Evolutionary conservation across 2,888 invertebrate genomes (phyloP).

Genomic region (Bimastos eiseni): DNA sequence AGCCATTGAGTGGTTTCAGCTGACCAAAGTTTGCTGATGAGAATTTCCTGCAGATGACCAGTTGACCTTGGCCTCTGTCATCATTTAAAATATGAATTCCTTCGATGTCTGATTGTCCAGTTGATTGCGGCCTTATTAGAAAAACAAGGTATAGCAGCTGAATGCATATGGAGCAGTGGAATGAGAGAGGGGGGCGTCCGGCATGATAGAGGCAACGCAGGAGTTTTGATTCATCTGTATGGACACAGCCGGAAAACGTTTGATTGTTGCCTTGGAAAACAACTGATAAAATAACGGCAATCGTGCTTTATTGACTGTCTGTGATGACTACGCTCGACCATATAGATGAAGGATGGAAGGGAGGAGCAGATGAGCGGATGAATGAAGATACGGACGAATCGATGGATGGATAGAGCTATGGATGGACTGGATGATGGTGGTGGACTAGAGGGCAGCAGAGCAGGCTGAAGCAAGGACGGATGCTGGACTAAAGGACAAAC

Average conservation of each 20-base stretch:
- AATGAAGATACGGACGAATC: neutral
- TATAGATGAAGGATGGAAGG: neutral
- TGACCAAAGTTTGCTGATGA: neutral
- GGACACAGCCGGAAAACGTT: conserved; percentile 1
- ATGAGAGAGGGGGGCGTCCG: neutral
- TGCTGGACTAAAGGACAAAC: neutral
- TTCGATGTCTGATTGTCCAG: neutral
- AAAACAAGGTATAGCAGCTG: neutral
- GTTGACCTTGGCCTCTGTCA: neutral
- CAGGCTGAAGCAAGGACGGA: neutral
- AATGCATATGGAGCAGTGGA: too few relatives aligned
- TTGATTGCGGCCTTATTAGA: neutral
- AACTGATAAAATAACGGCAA: neutral
- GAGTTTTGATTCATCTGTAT: neutral
- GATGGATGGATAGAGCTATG: neutral
- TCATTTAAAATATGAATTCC: neutral
- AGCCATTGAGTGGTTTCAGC: neutral
- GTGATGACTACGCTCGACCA: neutral
- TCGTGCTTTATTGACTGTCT: conserved; percentile 13
- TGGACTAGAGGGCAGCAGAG: neutral
- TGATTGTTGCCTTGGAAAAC: conserved; percentile 13
- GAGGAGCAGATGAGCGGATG: neutral
- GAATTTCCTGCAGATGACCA: neutral
- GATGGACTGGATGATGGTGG: too few relatives aligned
- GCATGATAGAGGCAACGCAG: neutral